phyloP scores from a whole-genome alignment of 2,113 vertebrate species.

The human (Homo sapiens) region DNA sequence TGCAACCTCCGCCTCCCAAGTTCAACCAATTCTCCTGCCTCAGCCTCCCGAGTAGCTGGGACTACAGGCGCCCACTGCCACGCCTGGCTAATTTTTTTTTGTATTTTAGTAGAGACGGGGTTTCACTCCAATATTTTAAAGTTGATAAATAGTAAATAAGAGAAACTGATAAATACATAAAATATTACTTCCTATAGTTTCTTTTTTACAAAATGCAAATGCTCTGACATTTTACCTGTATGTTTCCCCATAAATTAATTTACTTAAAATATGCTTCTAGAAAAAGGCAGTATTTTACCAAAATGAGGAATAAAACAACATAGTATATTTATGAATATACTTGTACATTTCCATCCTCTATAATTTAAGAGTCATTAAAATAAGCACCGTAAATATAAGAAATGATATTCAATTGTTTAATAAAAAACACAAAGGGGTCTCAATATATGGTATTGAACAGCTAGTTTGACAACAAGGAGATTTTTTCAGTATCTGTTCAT shows the following conservation, averaged over 20 bases:
- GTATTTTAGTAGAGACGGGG: too few species aligned
- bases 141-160: constrained; percentile 40
- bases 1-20: too few species aligned
- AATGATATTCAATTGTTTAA: neutral
- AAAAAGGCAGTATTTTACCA: neutral
- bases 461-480: neutral
- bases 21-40: too few species aligned
- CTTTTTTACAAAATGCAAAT: constrained; percentile 41
- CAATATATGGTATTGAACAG: neutral
- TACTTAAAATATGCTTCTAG: neutral
- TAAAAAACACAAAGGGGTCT: neutral
- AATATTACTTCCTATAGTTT: neutral
- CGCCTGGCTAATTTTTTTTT: too few species aligned
- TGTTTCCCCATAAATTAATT: neutral
- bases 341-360: neutral
- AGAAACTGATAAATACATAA: neutral
- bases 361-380: neutral
- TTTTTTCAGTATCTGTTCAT: neutral
- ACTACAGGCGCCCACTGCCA: too few species aligned
- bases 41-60: too few species aligned
- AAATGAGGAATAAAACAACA: constrained; percentile 33
- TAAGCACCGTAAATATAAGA: neutral
- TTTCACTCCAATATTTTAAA: neutral
- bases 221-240: neutral
- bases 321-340: neutral